These are phyloP conservation scores for Actinemys pallida DNA, from an alignment of 2,113 vertebrate genomes.

Conservation along the genomic window DNA sequence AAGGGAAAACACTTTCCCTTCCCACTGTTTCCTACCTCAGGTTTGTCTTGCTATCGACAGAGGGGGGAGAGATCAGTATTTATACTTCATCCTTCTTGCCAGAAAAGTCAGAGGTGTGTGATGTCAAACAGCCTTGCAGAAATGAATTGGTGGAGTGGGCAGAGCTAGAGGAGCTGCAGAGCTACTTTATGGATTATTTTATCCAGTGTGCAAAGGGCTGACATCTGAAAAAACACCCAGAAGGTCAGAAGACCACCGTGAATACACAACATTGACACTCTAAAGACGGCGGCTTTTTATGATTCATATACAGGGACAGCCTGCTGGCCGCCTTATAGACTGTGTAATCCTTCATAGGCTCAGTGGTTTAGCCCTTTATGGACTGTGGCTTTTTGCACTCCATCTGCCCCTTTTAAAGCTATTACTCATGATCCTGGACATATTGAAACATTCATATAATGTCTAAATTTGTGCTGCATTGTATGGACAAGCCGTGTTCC, in stretches of 20 bases:
- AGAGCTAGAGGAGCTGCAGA: neutral
- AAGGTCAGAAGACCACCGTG: neutral
- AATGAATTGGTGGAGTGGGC: slow-evolving; percentile 1
- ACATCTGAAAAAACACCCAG: neutral
- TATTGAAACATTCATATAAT: neutral
- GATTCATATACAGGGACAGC: slow-evolving; percentile 8
- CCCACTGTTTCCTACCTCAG: neutral
- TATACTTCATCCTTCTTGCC: neutral
- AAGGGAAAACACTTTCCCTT: neutral
- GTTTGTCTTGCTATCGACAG: neutral
- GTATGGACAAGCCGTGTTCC: neutral
- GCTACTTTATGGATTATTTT: slow-evolving; percentile 45
- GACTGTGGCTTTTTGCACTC: neutral
- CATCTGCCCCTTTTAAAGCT: neutral
- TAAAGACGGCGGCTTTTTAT: neutral
- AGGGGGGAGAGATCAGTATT: neutral
- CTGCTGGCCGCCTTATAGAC: neutral
- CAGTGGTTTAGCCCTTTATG: neutral
- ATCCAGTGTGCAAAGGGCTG: slow-evolving; percentile 19
- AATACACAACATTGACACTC: neutral
- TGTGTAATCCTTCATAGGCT: neutral
- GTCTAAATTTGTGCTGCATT: neutral
- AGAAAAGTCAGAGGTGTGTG: neutral
- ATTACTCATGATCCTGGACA: neutral
- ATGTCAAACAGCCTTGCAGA: slow-evolving; percentile 13